Evolutionary conservation across 2,797 vertebrate species (phyloP).

Genomic region (Limnodromus scolopaceus): DNA sequence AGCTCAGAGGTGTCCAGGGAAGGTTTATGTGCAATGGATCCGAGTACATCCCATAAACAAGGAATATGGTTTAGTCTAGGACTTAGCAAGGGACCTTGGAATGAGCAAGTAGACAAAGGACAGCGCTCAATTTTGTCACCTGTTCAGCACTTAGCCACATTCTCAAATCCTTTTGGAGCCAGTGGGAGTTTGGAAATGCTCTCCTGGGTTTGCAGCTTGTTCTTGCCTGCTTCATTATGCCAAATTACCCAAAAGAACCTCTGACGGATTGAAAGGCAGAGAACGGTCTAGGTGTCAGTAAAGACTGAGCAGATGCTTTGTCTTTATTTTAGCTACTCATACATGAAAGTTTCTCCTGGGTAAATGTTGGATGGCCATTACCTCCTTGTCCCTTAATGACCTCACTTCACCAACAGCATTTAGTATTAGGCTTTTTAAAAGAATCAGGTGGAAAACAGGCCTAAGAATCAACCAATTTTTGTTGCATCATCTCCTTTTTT

Average conservation of each 20-base stretch:
- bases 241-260: not conserved
- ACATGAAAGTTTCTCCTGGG: not conserved
- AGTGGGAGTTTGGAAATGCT: not conserved
- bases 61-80: not conserved
- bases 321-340: not conserved
- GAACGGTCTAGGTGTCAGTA: not conserved
- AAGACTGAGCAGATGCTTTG: not conserved
- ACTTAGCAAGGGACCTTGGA: not conserved
- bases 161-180: not conserved
- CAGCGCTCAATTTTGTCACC: not conserved
- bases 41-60: rapidly evolving
- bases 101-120: not conserved
- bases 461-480: not conserved
- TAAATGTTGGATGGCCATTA: not conserved
- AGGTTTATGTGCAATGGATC: not conserved
- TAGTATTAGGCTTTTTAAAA: not conserved
- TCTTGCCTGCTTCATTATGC: not conserved
- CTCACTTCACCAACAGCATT: not conserved
- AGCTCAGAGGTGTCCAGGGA: not conserved
- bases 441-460: not conserved
- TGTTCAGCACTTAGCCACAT: not conserved
- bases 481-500: not conserved
- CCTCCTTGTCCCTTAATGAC: not conserved
- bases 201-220: not conserved
- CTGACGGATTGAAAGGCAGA: not conserved